A percentile compares a stretch with the other conserved stretches of the same genome.
Conservation (phyloP, 2,888 invertebrate genomes). For the Drosophila koepferae region DNA sequence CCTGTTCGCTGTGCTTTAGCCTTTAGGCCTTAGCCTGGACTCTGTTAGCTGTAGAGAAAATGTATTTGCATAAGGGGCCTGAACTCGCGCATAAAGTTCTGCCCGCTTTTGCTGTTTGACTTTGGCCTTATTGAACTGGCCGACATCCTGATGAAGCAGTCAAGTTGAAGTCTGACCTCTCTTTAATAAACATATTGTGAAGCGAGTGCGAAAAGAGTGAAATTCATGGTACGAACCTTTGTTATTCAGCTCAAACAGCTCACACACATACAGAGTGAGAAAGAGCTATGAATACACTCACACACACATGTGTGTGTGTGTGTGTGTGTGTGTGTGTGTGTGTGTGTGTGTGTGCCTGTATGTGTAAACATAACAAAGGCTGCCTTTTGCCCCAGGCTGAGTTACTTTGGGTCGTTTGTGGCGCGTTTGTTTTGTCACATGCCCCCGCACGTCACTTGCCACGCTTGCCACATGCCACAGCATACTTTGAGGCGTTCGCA, state of each 20-base stretch:
- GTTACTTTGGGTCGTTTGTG: constrained; percentile 46
- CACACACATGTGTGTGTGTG: too few relatives aligned
- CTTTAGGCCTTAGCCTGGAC: background rate
- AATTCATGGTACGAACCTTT: constrained; percentile 42
- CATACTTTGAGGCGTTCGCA: constrained; percentile 60
- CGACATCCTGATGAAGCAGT: constrained; percentile 17
- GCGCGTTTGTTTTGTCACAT: constrained; percentile 49
- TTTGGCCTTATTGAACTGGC: constrained; percentile 49
- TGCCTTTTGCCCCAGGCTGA: constrained; percentile 47
- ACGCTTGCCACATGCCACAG: constrained; percentile 43
- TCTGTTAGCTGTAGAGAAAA: background rate
- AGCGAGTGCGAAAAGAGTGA: constrained; percentile 41
- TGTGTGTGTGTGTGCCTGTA: background rate
- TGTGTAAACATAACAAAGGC: constrained; percentile 58
- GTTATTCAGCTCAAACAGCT: constrained; percentile 28
- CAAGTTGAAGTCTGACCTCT: constrained; percentile 43
- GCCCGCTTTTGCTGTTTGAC: constrained; percentile 35
- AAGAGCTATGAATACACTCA: background rate
- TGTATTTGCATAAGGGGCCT: constrained; percentile 1
- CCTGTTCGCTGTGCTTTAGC: background rate
- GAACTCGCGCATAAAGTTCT: background rate
- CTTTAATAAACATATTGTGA: constrained; percentile 30
- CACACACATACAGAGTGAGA: background rate
- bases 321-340: too few relatives aligned
- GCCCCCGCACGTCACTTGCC: constrained; percentile 34